phyloP scores from a whole-genome alignment of 2,113 vertebrate species.

The Plecturocebus donacophilus region DNA sequence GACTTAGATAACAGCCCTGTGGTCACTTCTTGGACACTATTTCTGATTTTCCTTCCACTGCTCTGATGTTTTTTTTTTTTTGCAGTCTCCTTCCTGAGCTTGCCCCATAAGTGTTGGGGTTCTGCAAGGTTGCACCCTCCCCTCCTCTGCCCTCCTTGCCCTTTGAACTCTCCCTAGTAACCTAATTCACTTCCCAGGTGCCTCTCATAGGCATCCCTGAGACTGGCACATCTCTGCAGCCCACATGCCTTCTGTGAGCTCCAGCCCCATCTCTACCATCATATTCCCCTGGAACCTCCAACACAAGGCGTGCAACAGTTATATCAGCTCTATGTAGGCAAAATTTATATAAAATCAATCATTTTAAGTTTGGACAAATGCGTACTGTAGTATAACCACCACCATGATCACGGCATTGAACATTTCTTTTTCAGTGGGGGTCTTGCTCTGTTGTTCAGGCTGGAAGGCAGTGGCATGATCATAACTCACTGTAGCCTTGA shows the following conservation, averaged over 20 bases:
- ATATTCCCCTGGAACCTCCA: too few relatives aligned
- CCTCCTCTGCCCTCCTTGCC: background rate
- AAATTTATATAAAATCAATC: background rate
- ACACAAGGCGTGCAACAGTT: background rate
- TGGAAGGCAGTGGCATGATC: too few relatives aligned
- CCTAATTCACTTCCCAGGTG: background rate
- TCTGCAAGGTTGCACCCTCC: background rate
- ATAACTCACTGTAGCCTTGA: too few relatives aligned
- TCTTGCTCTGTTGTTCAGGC: too few relatives aligned
- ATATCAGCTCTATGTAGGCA: background rate
- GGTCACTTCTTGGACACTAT: background rate
- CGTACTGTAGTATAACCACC: too few relatives aligned
- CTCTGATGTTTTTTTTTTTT: background rate
- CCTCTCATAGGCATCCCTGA: background rate
- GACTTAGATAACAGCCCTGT: background rate
- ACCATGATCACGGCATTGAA: too few relatives aligned
- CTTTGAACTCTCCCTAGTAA: too few relatives aligned
- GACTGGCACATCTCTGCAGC: background rate
- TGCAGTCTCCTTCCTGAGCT: background rate
- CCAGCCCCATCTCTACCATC: too few relatives aligned
- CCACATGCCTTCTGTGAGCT: too few relatives aligned
- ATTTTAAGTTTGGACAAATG: background rate
- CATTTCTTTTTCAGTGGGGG: too few relatives aligned
- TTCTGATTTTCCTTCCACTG: background rate
- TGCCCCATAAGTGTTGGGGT: background rate